A percentile compares a stretch with the other conserved stretches of the same genome.
phyloP scores from a whole-genome alignment of 1,140 invertebrate genomes.

The Agrypnia vestita region DNA sequence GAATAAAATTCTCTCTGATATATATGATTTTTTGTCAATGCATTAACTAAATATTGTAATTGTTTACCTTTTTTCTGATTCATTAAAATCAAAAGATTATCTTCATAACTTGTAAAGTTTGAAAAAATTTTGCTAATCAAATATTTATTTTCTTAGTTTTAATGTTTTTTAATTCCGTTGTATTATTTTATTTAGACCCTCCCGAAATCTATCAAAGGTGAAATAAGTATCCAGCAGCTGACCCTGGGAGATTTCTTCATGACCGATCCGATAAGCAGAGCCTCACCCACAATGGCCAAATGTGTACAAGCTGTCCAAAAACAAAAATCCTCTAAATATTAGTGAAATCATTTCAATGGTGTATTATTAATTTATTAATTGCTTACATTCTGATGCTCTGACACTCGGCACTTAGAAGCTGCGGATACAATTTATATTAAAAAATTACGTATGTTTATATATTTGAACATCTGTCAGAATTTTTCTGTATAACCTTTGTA shows the following conservation, averaged over 20 bases:
- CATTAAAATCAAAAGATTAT: no score
- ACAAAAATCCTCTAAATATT: constrained; percentile 73
- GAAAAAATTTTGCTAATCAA: no score
- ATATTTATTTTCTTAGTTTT: no score
- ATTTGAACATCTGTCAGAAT: constrained; percentile 14
- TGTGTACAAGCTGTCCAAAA: constrained; percentile 94
- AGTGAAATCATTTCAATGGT: constrained; percentile 27
- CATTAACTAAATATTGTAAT: no score
- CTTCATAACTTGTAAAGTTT: no score
- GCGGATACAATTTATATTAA: no score
- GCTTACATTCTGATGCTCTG: constrained; percentile 25
- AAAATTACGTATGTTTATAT: background rate
- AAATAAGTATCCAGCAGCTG: constrained; percentile 85
- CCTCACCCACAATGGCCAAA: constrained; percentile 99
- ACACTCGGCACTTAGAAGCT: background rate
- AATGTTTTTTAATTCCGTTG: no score
- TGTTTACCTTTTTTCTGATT: no score
- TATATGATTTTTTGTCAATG: no score
- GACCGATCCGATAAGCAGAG: constrained; percentile 96
- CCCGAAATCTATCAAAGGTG: constrained; percentile 72
- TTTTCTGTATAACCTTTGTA: constrained; percentile 24
- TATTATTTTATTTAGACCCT: constrained; percentile 72
- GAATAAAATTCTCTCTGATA: no score
- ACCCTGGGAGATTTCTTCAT: constrained; percentile 97
- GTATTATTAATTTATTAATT: constrained; percentile 25